phyloP scores from a whole-genome alignment of 2,797 vertebrate genomes.

The Holocentrus rufus region DNA sequence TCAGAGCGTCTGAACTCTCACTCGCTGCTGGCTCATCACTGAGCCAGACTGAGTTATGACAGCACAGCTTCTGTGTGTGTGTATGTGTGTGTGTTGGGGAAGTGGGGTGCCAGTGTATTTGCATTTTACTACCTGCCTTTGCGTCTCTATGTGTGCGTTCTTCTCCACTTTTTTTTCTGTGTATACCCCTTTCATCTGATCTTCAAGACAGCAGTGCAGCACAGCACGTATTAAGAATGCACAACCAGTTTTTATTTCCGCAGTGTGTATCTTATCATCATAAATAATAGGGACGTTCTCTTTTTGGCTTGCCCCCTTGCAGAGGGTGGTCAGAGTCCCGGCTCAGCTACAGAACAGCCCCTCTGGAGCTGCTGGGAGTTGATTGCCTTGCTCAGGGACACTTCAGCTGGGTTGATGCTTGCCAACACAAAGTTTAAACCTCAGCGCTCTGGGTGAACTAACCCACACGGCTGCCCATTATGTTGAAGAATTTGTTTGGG shows the following conservation, averaged over 20 bases:
- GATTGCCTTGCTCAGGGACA: no score
- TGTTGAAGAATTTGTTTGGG: no score
- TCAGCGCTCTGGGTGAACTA: no score
- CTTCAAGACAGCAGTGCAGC: background rate
- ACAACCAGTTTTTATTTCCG: background rate
- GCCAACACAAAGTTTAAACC: no score
- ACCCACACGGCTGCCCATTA: no score
- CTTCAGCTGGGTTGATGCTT: no score
- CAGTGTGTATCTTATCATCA: no score
- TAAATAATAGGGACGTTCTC: background rate
- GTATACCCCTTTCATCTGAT: background rate
- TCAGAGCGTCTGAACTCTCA: slow-evolving; percentile 39
- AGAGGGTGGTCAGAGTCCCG: background rate
- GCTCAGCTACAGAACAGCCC: no score
- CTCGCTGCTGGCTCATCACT: slow-evolving; percentile 19
- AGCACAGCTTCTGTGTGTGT: background rate
- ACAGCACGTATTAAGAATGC: background rate
- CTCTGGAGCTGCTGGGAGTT: no score
- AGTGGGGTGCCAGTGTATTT: background rate
- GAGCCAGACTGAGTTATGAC: slow-evolving; percentile 23
- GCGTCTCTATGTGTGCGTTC: no score
- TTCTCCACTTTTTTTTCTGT: background rate
- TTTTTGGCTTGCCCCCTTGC: background rate
- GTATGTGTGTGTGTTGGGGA: background rate
- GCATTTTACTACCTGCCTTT: no score